Base-by-base conservation (phyloP, 1,140 invertebrate species). In the Drosophila lacertosa region DNA sequence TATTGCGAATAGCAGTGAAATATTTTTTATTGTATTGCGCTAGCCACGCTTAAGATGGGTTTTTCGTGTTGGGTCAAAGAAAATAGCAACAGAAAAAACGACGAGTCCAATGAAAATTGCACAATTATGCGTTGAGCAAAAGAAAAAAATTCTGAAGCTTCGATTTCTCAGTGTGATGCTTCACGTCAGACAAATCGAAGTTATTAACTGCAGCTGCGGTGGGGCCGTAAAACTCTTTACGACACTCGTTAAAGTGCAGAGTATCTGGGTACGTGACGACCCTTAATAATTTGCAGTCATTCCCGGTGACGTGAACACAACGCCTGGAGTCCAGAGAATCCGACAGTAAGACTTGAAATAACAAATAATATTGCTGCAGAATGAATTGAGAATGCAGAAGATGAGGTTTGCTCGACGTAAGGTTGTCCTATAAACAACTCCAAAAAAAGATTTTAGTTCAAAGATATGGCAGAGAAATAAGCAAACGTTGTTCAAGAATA, bases 1-100 rank as follows among this genome's bases (percentile, higher is more conserved):
- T 88, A 88, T 86, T 71, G 74, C 82, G 62, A 88, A 86, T 86
- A 82, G 72, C 83, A 82, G 70, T 68, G 70, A 78, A 86, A 72
- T 78, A 86, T 88, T 82, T 86, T 86, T 68, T 88, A 75, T 82
- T 81, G 42, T 45, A 57, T 7, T 40, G 32, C 72, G 47, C 67
- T 57, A 48, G 59, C 35, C 44, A 22, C 35, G 65, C 67, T 20
- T 32, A 73, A 71, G 32, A 55, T 69, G 66, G 33, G 58, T 44
- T 18, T 51, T 26, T 13, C 24, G 33, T 60, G n/a, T 50, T 16
- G 11, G 57, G 39, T 26, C 29, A 45, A 13, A 39, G 22, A 35
- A 63, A 76, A 69, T 76, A 29, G 62, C 42, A 55, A 26, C 32
- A 29, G 26, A 26, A 45, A 50, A 67, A 53, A 58, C 35, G 35